phyloP scores from a whole-genome alignment of 2,888 invertebrate species.

The Agrochola lychnidis region DNA sequence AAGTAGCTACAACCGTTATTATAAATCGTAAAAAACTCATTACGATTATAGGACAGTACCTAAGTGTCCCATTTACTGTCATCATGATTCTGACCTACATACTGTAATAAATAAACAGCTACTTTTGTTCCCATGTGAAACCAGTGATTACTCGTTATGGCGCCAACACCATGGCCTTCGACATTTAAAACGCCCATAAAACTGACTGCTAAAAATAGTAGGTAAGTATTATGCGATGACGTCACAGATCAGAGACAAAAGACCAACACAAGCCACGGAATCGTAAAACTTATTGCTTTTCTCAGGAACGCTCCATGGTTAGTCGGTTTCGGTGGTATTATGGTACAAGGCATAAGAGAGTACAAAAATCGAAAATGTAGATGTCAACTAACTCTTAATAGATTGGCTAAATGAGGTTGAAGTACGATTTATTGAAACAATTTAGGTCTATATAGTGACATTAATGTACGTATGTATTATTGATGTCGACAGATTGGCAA shows the following conservation, averaged over 20 bases:
- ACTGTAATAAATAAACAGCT: constrained; percentile 20
- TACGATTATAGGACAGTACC: constrained; percentile 11
- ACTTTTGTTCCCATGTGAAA: constrained; percentile 50
- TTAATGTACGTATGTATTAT: constrained; percentile 23
- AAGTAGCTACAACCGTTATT: background rate
- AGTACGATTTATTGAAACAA: constrained; percentile 38
- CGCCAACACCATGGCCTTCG: constrained; percentile 47
- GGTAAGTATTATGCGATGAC: constrained; percentile 41
- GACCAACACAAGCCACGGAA: constrained; percentile 70
- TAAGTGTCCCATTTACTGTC: constrained; percentile 20
- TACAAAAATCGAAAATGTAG: background rate
- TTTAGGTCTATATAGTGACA: constrained; percentile 24
- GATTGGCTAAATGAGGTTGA: constrained; percentile 3
- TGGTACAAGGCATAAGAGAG: constrained; percentile 49
- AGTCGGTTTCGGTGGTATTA: constrained; percentile 66
- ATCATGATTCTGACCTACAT: constrained; percentile 53
- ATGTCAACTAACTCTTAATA: background rate
- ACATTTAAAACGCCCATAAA: constrained; percentile 43
- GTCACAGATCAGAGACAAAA: constrained; percentile 69
- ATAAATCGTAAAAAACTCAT: constrained; percentile 10
- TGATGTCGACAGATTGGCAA: constrained; percentile 42
- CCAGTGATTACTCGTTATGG: constrained; percentile 45
- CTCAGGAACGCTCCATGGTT: constrained; percentile 78
- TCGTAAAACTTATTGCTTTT: constrained; percentile 83
- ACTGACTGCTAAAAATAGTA: constrained; percentile 33